phyloP scores from a whole-genome alignment of 23 tunicate species.

The Botrylloides violaceus region DNA sequence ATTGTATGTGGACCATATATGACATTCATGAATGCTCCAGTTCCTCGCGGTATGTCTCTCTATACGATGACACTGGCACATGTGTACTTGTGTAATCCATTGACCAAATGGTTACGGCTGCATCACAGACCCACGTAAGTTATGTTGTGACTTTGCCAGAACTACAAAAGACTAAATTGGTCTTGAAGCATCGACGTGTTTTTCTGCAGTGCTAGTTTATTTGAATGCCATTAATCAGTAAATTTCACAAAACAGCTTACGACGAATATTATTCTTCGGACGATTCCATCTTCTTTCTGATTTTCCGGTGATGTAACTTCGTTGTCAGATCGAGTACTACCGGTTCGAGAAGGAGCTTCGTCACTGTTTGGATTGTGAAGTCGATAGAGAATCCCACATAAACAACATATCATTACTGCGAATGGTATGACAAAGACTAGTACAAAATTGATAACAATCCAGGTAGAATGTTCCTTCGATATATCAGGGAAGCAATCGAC shows the following conservation, averaged over 20 bases:
- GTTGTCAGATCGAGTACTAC: not conserved
- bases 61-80: no score
- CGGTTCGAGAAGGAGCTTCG: not conserved
- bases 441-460: conserved; percentile 39
- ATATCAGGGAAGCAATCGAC: no score
- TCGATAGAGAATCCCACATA: conserved; percentile 58
- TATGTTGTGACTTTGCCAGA: no score
- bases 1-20: no score
- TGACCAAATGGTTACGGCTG: no score
- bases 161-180: no score
- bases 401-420: conserved; percentile 46
- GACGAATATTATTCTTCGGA: not conserved
- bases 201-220: no score
- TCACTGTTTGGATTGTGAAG: conserved; percentile 49
- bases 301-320: conserved; percentile 5
- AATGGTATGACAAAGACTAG: conserved; percentile 42
- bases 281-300: conserved; percentile 33
- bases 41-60: no score
- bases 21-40: no score
- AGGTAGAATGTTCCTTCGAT: not conserved
- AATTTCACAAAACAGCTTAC: not conserved
- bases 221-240: not conserved
- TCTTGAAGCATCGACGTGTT: no score
- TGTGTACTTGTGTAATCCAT: no score
- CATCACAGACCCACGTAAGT: no score